These are phyloP conservation scores for Hyla sarda DNA, from an alignment of 2,113 vertebrate genomes.

Conservation along the genomic window DNA sequence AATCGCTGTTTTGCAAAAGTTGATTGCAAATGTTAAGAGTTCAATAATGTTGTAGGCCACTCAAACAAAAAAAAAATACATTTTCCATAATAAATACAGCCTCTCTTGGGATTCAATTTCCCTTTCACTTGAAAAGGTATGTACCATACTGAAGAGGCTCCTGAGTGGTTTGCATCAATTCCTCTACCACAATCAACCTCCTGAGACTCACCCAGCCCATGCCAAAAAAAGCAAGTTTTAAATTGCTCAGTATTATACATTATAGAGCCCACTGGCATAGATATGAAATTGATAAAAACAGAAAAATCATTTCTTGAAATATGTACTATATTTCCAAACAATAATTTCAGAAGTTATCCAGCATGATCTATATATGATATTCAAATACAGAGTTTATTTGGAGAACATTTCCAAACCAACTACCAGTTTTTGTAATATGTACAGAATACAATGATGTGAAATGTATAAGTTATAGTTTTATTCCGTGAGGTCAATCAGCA, in stretches of 20 bases:
- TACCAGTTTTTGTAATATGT: neutral
- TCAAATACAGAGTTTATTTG: neutral
- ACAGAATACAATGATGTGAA: neutral
- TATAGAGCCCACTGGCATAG: slow-evolving; percentile 33
- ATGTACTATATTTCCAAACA: neutral
- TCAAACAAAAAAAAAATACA: slow-evolving; percentile 46
- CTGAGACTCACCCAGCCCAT: slow-evolving; percentile 47
- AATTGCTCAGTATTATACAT: slow-evolving; percentile 23
- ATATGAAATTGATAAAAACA: slow-evolving; percentile 45
- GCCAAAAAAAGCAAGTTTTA: slow-evolving; percentile 43
- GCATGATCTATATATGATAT: neutral
- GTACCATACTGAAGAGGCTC: slow-evolving; percentile 54
- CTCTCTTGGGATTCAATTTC: slow-evolving; percentile 58
- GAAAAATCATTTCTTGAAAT: slow-evolving; percentile 24
- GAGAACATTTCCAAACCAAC: neutral
- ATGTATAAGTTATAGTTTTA: no score
- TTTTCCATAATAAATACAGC: slow-evolving; percentile 56
- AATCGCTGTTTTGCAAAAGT: slow-evolving; percentile 52
- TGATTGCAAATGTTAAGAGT: slow-evolving; percentile 56
- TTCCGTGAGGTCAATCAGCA: no score
- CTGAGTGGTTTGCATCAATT: slow-evolving; percentile 52
- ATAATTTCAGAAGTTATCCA: neutral
- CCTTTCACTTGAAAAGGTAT: slow-evolving; percentile 54
- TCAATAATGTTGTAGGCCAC: slow-evolving; percentile 53
- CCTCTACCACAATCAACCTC: slow-evolving; percentile 57